Conservation (phyloP, 2,888 invertebrate genomes). For the Teleogryllus oceanicus region DNA sequence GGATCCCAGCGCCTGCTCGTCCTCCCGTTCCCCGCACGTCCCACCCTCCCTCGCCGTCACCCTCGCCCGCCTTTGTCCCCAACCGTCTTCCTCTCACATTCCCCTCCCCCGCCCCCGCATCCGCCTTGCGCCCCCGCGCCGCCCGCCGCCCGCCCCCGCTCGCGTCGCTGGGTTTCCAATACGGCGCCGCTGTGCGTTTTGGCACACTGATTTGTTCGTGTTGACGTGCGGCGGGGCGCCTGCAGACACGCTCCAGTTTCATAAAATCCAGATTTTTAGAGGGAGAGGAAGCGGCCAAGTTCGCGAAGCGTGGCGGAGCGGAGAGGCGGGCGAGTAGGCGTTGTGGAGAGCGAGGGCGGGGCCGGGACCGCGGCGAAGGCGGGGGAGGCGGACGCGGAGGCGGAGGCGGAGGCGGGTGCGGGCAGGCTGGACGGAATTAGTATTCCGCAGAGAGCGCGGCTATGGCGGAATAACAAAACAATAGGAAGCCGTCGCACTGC, state of each 20-base stretch:
- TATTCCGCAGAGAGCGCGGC: background rate
- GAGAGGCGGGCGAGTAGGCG: background rate
- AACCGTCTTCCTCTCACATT: too few relatives aligned
- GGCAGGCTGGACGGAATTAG: background rate
- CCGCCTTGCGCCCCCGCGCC: too few relatives aligned
- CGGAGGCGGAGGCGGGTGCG: background rate
- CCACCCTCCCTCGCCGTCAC: too few relatives aligned
- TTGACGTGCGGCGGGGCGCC: background rate
- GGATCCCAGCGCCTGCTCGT: too few relatives aligned
- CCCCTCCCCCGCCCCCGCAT: too few relatives aligned
- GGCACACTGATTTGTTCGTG: background rate
- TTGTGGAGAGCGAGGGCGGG: background rate
- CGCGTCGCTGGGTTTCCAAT: background rate
- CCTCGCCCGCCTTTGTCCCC: too few relatives aligned
- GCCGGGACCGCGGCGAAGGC: background rate
- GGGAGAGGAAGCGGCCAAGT: background rate
- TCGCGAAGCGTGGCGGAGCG: background rate
- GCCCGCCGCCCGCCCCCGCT: too few relatives aligned
- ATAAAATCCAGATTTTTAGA: constrained; percentile 11
- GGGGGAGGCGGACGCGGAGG: background rate
- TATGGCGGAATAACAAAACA: background rate
- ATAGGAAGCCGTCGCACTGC: background rate
- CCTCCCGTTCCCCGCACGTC: too few relatives aligned
- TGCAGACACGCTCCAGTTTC: background rate
- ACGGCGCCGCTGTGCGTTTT: background rate